Conservation (phyloP, 2,113 vertebrate genomes). For the Apteryx mantelli region DNA sequence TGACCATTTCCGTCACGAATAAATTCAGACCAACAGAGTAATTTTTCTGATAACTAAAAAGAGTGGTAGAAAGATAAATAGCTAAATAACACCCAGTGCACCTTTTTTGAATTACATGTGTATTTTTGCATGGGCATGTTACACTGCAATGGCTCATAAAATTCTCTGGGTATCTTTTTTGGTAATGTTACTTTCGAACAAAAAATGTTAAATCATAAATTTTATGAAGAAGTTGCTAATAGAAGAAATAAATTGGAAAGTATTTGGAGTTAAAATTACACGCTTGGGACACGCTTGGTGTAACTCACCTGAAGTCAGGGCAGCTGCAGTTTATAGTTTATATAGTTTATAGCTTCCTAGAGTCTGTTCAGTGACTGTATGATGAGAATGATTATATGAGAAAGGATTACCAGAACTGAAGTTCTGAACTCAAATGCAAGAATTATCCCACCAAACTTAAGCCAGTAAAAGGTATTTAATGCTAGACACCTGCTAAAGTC, state of each 20-base stretch:
- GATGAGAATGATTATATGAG: neutral
- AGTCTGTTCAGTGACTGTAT: neutral
- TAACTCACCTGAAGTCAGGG: neutral
- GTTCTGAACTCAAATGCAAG: neutral
- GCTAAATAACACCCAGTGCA: neutral
- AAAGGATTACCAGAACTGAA: neutral
- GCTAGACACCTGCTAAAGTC: neutral
- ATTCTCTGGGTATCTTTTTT: neutral
- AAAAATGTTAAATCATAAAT: fast-evolving
- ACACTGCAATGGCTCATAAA: neutral
- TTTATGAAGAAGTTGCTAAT: neutral
- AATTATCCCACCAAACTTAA: neutral
- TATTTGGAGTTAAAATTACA: neutral
- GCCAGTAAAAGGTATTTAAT: neutral
- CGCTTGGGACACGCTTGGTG: neutral
- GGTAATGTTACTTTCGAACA: neutral
- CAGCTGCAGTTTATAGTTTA: neutral
- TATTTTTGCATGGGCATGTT: neutral
- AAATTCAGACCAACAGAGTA: too few species aligned
- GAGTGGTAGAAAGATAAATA: neutral
- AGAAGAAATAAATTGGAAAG: neutral
- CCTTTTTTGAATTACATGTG: neutral
- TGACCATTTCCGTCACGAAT: too few species aligned
- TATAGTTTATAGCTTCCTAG: neutral
- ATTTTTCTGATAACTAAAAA: too few species aligned